These are phyloP conservation scores for Helostoma temminkii DNA, from an alignment of 2,797 vertebrate species.

Conservation along the genomic window DNA sequence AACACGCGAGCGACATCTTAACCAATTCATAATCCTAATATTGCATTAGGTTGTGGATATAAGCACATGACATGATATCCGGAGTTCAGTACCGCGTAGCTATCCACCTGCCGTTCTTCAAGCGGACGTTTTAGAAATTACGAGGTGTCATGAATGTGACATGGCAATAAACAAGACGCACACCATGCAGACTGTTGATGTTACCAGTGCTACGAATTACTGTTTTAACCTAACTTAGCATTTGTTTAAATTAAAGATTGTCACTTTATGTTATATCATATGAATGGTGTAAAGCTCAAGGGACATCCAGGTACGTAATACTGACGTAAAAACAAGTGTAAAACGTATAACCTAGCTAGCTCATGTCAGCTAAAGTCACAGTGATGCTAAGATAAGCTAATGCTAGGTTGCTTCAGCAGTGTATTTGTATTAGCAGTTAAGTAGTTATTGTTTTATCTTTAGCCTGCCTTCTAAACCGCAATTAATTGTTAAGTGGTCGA, in stretches of 20 bases:
- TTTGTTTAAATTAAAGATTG: too few relatives aligned
- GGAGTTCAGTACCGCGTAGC: neutral
- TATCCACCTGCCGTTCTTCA: neutral
- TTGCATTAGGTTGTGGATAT: neutral
- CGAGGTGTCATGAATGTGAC: constrained; percentile 41
- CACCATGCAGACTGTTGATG: neutral
- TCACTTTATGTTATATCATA: neutral
- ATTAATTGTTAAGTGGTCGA: neutral
- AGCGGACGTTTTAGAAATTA: constrained; percentile 20
- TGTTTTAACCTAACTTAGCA: neutral
- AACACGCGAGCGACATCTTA: too few relatives aligned
- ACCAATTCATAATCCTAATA: too few relatives aligned
- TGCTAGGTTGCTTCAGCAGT: too few relatives aligned
- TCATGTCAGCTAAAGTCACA: neutral
- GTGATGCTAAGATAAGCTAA: constrained; percentile 33
- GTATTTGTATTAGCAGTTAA: neutral
- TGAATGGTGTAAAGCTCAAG: neutral
- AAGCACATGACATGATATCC: neutral
- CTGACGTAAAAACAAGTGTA: neutral
- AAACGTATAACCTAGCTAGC: neutral
- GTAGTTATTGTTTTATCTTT: neutral
- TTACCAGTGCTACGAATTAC: neutral
- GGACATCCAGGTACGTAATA: constrained; percentile 4
- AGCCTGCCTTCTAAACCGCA: too few relatives aligned
- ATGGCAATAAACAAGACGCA: constrained; percentile 63